phyloP scores from a whole-genome alignment of 2,113 vertebrate genomes.

The Lagopus leucura region DNA sequence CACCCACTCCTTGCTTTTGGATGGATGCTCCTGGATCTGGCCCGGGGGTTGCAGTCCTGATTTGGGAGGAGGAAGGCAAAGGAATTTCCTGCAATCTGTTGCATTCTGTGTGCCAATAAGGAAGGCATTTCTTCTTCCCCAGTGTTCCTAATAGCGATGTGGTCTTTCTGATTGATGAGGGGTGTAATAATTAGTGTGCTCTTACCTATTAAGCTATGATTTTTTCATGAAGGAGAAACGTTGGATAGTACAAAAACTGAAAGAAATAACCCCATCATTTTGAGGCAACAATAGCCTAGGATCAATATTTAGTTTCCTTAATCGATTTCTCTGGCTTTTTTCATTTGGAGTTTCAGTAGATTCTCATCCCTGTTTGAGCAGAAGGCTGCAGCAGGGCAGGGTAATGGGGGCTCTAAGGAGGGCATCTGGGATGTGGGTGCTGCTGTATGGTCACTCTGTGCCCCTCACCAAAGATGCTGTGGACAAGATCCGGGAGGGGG shows the following conservation, averaged over 20 bases:
- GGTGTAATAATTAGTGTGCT: neutral
- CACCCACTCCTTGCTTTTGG: neutral
- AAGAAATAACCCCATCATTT: neutral
- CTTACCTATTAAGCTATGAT: neutral
- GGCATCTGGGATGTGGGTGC: fast-evolving
- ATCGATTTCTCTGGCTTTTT: neutral
- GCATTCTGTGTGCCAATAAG: fast-evolving
- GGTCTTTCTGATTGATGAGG: neutral
- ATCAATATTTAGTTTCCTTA: neutral
- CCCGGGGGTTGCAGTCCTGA: neutral
- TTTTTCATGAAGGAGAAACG: neutral
- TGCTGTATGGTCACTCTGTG: neutral
- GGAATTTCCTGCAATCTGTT: neutral
- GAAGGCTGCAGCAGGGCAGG: neutral
- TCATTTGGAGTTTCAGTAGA: neutral
- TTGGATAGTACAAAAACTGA: neutral
- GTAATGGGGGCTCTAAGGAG: neutral
- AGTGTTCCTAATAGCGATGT: neutral
- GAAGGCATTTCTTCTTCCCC: neutral
- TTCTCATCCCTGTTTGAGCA: neutral
- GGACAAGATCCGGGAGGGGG: neutral
- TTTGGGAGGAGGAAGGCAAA: neutral
- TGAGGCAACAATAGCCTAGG: neutral
- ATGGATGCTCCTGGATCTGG: neutral
- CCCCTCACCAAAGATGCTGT: neutral